These are phyloP conservation scores for Platyscapa corneri DNA, from an alignment of 1,140 invertebrate species.

Conservation along the genomic window DNA sequence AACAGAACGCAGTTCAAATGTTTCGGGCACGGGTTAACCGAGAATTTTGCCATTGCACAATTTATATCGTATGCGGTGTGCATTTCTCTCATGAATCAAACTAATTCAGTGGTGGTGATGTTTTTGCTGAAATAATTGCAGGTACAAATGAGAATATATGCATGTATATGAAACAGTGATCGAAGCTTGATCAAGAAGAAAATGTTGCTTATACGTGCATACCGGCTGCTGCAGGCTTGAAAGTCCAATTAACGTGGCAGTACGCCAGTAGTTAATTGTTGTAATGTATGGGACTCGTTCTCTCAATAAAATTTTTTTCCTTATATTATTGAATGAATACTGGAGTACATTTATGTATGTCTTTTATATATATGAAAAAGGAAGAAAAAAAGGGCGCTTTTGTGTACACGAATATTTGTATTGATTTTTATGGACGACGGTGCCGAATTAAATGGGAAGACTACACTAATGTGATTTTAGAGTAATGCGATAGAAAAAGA, in stretches of 20 bases:
- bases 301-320: not conserved
- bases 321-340: not conserved
- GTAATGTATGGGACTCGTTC: not conserved
- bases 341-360: too few species aligned
- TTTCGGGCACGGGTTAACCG: not conserved
- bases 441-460: not conserved
- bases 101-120: not conserved
- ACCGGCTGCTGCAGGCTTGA: not conserved
- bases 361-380: too few species aligned
- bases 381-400: not conserved
- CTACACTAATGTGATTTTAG: not conserved
- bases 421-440: not conserved
- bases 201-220: not conserved
- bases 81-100: slow-evolving; percentile 4
- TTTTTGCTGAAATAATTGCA: not conserved
- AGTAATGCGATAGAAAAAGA: not conserved
- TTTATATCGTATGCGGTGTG: not conserved
- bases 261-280: slow-evolving; percentile 1
- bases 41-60: not conserved
- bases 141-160: not conserved
- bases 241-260: slow-evolving; percentile 27
- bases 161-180: not conserved
- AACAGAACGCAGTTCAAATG: not conserved
- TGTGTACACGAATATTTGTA: slow-evolving; percentile 17
- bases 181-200: slow-evolving; percentile 1